Base-by-base conservation (phyloP, 2,888 invertebrate species). In the Standfussiana lucernea region DNA sequence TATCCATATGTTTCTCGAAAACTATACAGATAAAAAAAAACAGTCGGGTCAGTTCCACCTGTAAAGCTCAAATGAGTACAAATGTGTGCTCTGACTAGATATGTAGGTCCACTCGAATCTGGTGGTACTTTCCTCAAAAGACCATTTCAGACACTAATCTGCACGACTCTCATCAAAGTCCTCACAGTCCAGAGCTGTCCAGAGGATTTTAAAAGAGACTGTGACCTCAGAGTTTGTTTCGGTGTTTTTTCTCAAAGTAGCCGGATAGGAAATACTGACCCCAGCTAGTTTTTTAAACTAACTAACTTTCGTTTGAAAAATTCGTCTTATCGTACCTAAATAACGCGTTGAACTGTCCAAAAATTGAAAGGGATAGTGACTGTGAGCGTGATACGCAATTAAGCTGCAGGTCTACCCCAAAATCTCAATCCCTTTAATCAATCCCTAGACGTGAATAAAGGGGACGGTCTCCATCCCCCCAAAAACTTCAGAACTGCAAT, bases 381-480 rank as follows among this genome's bases (percentile, higher is more conserved):
- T n/a, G 10, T 3, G 0, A 28, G 28, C 24, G 5, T 8, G 10
- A 35, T 35, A 78, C 65, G 18, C 32, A 75, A 82, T 82, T 18
- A 56, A 53, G 5, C 45, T 64, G 42, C 56, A 50, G 65, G 66
- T 45, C 77, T 69, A 73, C 87, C 89, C 88, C 65, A 79, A 61
- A 64, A 85, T 79, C 77, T 79, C 70, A 77, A 83, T 85, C 84
- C 88, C 90, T 90, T 88, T 91, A 90, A 91, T 91, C 89, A 91
- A 85, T 90, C 89, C 90, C 81, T 79, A 74, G 72, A 66, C 50
- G 76, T 84, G 84, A 87, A 75, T 84, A 89, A 90, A 88, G 85
- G 85, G 80, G 81, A 72, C 90, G 89, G 90, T 91, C 90, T 88
- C 74, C 83, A 73, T 74, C 89, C 88, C 85, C 81, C 86, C 79